Evolutionary conservation across 1,140 invertebrate species (phyloP), one percentile per base, ranked within the genome.

Genomic region (Adoxophyes honmai): DNA sequence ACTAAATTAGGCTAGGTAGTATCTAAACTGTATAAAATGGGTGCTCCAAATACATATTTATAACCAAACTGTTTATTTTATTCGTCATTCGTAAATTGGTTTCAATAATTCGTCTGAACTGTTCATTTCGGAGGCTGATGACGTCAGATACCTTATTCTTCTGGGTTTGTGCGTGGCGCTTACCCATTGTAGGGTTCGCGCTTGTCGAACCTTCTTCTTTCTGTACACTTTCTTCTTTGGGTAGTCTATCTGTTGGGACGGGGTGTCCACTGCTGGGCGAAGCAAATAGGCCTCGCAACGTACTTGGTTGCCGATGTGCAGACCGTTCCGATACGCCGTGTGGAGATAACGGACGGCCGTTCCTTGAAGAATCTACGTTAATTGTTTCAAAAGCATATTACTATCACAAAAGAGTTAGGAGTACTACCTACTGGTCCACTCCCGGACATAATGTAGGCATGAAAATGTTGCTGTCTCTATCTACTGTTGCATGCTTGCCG

Each of bases 41-140:
- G 60, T 57, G 56, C 52, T 62, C 8, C 10, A 58, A 58, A 42
- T 42, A 33, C 14, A 14, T 13, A 59, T 53, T 28, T 39, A 48
- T 57, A 44, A 11, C 33, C 21, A 36, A 34, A 55, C 37, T 36
- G 35, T 34, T 36, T 36, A 21, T 59, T 39, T 48, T 38, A 59
- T 37, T 48, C 13, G 35, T 69, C 62, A 86, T 70, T 84, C 81
- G 66, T 78, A 73, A 52, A 85, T 85, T 15, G 80, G 82, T 36
- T 81, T 86, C 48, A 86, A 66, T 21, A 86, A 60, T 54, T 84
- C 82, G 54, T 86, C 82, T 8, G 81, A 84, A 48, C 82, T 86
- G 18, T 79, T 78, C 3, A 65, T 51, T 39, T 81, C 81, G 0
- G 81, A 79, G 5, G 64, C 61, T 0, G 75, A 77, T 0, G 80